Evolutionary conservation across 2,888 invertebrate species (phyloP).

Genomic region (Eristalis arbustorum): DNA sequence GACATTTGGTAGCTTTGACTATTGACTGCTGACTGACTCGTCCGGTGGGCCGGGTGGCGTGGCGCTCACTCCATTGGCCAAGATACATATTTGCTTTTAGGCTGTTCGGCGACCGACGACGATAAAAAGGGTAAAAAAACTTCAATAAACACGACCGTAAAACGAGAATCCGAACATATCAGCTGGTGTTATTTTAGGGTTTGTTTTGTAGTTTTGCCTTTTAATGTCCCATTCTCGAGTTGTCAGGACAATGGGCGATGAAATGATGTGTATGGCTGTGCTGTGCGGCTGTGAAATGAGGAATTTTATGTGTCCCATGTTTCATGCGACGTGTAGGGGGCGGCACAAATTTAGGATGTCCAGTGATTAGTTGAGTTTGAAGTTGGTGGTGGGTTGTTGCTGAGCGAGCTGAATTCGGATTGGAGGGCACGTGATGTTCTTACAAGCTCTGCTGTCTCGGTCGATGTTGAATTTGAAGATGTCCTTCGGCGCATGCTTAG

Average conservation of each 20-base stretch:
- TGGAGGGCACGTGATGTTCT: too few relatives aligned
- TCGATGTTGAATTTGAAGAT: too few relatives aligned
- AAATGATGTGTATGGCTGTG: neutral
- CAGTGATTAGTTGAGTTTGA: too few relatives aligned
- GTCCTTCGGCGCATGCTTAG: too few relatives aligned
- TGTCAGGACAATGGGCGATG: neutral
- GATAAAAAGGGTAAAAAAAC: constrained; percentile 19
- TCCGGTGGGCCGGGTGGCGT: neutral
- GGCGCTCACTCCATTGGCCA: neutral
- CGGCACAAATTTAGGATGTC: too few relatives aligned
- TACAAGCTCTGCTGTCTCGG: too few relatives aligned
- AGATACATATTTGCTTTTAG: constrained; percentile 10
- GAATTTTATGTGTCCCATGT: neutral
- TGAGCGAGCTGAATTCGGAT: too few relatives aligned
- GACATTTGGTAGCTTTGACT: constrained; percentile 24
- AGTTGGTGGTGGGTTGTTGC: too few relatives aligned
- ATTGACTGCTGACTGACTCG: constrained; percentile 13
- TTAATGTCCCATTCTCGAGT: neutral
- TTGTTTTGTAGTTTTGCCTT: neutral
- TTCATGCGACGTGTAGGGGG: too few relatives aligned
- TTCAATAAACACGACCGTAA: constrained; percentile 15
- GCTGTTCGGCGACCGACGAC: neutral
- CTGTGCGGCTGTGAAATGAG: neutral
- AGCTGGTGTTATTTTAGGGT: neutral
- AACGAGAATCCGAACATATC: neutral